Conservation (phyloP, 1,140 invertebrate species). For the Stegodyphus dumicola region DNA sequence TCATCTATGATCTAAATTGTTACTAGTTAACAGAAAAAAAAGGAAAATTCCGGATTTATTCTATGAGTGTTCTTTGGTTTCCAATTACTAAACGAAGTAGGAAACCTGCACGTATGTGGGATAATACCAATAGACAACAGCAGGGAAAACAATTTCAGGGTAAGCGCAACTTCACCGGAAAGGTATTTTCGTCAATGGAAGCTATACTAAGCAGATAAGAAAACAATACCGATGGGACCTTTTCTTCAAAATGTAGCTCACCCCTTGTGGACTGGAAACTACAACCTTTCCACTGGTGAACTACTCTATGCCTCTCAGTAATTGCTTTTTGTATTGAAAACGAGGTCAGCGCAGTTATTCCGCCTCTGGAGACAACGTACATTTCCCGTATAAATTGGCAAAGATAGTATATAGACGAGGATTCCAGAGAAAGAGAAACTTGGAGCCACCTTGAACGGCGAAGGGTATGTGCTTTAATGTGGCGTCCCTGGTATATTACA, state of each 20-base stretch:
- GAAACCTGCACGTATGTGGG: too few species aligned
- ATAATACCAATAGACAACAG: not conserved
- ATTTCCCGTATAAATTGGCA: slow-evolving; percentile 32
- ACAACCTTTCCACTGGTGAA: slow-evolving; percentile 20
- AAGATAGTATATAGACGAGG: not conserved
- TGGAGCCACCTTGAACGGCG: not conserved
- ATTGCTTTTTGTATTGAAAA: slow-evolving; percentile 45
- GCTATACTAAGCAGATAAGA: slow-evolving; percentile 6
- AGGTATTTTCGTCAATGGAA: not conserved
- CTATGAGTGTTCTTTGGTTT: too few species aligned
- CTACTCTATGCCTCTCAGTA: slow-evolving; percentile 32
- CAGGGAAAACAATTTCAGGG: slow-evolving; percentile 1
- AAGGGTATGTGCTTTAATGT: slow-evolving; percentile 21
- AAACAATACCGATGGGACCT: not conserved
- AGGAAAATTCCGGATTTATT: too few species aligned
- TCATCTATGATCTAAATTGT: too few species aligned
- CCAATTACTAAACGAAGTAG: too few species aligned
- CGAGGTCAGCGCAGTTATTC: slow-evolving; percentile 49
- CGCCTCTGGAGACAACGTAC: not conserved
- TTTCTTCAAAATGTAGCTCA: slow-evolving; percentile 6
- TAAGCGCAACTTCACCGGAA: not conserved
- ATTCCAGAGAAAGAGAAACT: not conserved
- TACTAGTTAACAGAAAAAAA: too few species aligned
- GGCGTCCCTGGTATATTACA: slow-evolving; percentile 35
- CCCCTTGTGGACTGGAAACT: slow-evolving; percentile 10